Percentiles rank a stretch among this genome's conserved stretches.
These are phyloP conservation scores for Caprella mutica DNA, from an alignment of 2,888 invertebrate species.

Conservation along the genomic window DNA sequence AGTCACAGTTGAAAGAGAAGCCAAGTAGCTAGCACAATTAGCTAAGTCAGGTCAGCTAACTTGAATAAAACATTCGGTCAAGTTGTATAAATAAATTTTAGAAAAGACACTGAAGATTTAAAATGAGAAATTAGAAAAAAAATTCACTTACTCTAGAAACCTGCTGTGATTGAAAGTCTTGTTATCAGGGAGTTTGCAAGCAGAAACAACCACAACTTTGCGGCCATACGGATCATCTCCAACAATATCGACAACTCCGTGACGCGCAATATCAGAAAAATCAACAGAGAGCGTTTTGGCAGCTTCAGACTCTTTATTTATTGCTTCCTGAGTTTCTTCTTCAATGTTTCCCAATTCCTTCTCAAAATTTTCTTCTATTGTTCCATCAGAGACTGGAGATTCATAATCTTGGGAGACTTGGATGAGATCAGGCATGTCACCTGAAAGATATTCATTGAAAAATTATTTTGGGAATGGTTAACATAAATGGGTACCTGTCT, in stretches of 20 bases:
- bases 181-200: conserved; percentile 73
- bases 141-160: conserved; percentile 51
- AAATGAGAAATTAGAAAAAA: not conserved
- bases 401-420: conserved; percentile 41
- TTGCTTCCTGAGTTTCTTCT: conserved; percentile 16
- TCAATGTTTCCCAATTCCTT: conserved; percentile 55
- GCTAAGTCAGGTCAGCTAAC: not conserved
- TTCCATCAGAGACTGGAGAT: conserved; percentile 69
- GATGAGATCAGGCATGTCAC: conserved; percentile 26
- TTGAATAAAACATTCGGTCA: too few relatives aligned
- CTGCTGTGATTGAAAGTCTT: conserved; percentile 62
- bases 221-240: conserved; percentile 74
- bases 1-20: not conserved
- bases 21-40: not conserved
- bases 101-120: not conserved
- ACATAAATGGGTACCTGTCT: too few relatives aligned
- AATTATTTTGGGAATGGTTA: too few relatives aligned
- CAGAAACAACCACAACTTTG: conserved; percentile 91
- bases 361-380: conserved; percentile 83
- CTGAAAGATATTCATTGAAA: too few relatives aligned
- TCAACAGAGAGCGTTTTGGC: conserved; percentile 39
- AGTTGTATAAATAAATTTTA: too few relatives aligned
- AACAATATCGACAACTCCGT: conserved; percentile 70
- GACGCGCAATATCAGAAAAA: conserved; percentile 57
- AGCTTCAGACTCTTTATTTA: not conserved